Percentiles rank a stretch among this genome's conserved stretches.
These are phyloP conservation scores for Sphenodon punctatus DNA, from an alignment of 2,797 vertebrate genomes.

Conservation along the genomic window DNA sequence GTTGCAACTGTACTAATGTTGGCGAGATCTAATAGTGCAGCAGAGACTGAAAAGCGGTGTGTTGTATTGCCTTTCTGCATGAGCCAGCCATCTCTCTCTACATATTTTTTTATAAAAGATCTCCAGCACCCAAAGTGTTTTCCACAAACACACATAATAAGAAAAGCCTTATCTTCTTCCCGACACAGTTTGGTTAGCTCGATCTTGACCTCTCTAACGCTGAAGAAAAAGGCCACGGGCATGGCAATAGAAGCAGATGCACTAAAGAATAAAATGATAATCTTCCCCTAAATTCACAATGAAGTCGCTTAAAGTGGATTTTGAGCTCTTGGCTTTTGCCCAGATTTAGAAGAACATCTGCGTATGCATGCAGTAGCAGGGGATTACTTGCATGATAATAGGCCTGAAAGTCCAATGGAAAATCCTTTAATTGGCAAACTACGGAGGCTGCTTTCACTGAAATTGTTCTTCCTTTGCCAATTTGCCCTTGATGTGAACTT, in stretches of 20 bases:
- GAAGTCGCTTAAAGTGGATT: constrained; percentile 39
- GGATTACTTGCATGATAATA: constrained; percentile 12
- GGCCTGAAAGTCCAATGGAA: constrained; percentile 16
- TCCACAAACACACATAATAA: rapidly evolving
- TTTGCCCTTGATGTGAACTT: neutral
- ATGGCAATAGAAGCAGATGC: constrained; percentile 36
- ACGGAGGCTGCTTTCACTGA: neutral
- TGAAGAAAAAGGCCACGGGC: neutral
- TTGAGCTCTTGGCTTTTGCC: constrained; percentile 34
- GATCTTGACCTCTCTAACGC: neutral
- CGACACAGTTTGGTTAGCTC: neutral
- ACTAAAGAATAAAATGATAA: constrained; percentile 35
- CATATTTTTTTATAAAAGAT: too few species aligned
- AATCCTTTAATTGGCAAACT: neutral
- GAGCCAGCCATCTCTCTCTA: too few species aligned
- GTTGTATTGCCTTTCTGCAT: too few species aligned
- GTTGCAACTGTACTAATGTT: too few species aligned
- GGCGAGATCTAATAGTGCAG: too few species aligned
- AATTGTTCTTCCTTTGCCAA: neutral
- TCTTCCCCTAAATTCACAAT: constrained; percentile 26
- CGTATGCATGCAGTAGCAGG: constrained; percentile 45
- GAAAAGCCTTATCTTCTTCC: neutral
- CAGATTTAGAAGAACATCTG: constrained; percentile 48
- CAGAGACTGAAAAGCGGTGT: too few species aligned
- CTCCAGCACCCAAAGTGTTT: too few species aligned